Conservation (phyloP, 1,140 invertebrate genomes). For the Cherax destructor region DNA sequence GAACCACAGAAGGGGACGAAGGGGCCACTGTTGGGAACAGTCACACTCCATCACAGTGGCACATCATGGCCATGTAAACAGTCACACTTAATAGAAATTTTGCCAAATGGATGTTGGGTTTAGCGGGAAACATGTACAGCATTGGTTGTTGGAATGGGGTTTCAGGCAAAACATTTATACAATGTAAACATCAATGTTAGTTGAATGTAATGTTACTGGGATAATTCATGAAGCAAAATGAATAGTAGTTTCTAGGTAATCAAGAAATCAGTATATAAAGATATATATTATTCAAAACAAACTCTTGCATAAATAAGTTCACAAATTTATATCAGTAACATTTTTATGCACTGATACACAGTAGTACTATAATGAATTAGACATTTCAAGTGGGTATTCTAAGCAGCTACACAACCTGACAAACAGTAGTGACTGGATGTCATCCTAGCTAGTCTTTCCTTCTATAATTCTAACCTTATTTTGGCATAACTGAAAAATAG, state of each 20-base stretch:
- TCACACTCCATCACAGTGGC: slow-evolving; percentile 24
- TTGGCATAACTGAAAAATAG: background rate
- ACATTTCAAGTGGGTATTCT: background rate
- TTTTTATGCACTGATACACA: background rate
- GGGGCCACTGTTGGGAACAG: slow-evolving; percentile 42
- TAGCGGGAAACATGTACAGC: background rate
- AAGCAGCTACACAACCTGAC: background rate
- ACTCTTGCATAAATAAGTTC: slow-evolving; percentile 5
- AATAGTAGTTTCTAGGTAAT: background rate
- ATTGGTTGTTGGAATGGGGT: background rate
- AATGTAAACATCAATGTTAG: slow-evolving; percentile 10
- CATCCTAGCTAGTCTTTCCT: background rate
- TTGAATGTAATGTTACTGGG: background rate
- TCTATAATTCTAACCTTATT: background rate
- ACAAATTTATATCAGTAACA: slow-evolving; percentile 4
- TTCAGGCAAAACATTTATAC: background rate
- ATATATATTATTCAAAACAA: background rate
- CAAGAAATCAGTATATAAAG: background rate
- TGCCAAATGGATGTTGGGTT: background rate
- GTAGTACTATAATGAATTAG: background rate
- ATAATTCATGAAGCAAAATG: background rate
- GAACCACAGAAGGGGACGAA: slow-evolving; percentile 56
- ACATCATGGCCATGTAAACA: background rate
- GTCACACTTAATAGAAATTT: background rate
- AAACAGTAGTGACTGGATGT: background rate